Evolutionary conservation across 2,797 vertebrate species (phyloP).

Genomic region (Halcyon smyrnensis): DNA sequence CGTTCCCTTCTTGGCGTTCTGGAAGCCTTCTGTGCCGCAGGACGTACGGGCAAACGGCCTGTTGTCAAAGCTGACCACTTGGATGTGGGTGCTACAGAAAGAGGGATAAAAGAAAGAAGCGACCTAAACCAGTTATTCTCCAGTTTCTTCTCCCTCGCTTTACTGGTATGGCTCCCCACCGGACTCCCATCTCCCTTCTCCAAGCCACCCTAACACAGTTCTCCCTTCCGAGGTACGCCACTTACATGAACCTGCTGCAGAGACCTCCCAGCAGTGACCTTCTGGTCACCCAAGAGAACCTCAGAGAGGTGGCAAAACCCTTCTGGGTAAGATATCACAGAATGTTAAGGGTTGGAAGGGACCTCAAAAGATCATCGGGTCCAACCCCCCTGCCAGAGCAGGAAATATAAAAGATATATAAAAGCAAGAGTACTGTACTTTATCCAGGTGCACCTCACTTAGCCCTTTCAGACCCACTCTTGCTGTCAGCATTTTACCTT

Average conservation of each 20-base stretch:
- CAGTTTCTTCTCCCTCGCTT: rapidly evolving
- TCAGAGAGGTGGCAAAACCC: not conserved
- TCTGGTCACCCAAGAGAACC: not conserved
- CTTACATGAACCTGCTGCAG: not conserved
- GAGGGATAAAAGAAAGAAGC: not conserved
- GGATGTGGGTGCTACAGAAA: conserved; percentile 89
- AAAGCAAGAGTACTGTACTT: not conserved
- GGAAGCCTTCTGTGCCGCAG: conserved; percentile 93
- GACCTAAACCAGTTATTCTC: not conserved
- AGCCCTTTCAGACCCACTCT: not conserved
- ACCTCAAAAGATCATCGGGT: too few species aligned
- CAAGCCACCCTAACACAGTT: not conserved
- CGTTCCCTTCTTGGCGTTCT: conserved; percentile 90
- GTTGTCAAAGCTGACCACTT: conserved; percentile 82
- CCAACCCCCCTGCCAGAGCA: too few species aligned
- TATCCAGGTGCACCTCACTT: not conserved
- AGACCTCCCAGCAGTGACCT: not conserved
- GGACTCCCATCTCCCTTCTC: not conserved
- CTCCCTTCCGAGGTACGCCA: not conserved
- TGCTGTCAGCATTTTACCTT: not conserved
- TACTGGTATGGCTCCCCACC: not conserved
- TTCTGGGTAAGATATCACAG: not conserved
- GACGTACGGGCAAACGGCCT: conserved; percentile 80
- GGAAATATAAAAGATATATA: too few species aligned
- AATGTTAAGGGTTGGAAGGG: too few species aligned